Evolutionary conservation across 1,140 invertebrate genomes (phyloP).

Genomic region (Polyergus mexicanus): DNA sequence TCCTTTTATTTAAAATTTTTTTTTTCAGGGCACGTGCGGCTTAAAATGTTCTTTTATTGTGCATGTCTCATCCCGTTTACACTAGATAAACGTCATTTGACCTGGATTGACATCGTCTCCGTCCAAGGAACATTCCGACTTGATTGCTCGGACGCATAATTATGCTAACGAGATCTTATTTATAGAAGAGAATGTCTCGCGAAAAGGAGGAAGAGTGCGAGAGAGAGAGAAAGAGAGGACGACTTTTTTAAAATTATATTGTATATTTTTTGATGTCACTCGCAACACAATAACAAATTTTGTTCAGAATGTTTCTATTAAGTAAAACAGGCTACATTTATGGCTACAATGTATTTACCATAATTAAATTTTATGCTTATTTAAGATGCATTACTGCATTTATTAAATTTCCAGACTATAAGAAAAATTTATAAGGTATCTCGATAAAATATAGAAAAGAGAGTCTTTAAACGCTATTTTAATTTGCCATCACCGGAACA

Average conservation of each 20-base stretch:
- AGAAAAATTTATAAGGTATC: neutral
- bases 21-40: neutral
- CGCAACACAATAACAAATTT: neutral
- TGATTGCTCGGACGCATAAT: constrained; percentile 66
- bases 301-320: neutral
- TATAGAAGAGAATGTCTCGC: constrained; percentile 56
- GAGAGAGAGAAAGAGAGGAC: neutral
- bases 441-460: neutral
- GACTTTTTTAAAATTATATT: neutral
- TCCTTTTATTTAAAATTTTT: neutral
- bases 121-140: constrained; percentile 25
- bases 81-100: constrained; percentile 58
- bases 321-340: neutral
- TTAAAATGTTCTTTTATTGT: neutral
- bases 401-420: neutral
- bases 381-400: neutral
- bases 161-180: constrained; percentile 68
- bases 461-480: neutral
- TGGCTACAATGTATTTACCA: neutral
- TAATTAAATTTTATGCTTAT: neutral
- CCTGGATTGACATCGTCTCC: constrained; percentile 65
- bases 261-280: neutral
- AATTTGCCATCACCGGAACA: neutral
- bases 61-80: constrained; percentile 12
- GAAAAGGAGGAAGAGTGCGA: constrained; percentile 42